Evolutionary conservation across 2,113 vertebrate genomes (phyloP).

Genomic region (Hippolais icterina): DNA sequence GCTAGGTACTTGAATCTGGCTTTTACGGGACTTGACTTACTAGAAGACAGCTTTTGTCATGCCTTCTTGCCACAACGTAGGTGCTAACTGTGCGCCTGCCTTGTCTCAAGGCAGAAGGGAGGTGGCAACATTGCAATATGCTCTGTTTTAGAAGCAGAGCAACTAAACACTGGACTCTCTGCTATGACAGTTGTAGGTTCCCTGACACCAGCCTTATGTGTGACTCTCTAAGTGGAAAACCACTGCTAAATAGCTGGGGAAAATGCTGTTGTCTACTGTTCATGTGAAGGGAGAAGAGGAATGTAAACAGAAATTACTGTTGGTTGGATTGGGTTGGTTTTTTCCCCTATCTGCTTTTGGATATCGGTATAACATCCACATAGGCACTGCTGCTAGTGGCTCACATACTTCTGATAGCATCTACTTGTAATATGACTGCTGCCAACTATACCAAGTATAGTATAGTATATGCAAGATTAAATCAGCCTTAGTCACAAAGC

Average conservation of each 20-base stretch:
- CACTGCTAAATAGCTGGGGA: neutral
- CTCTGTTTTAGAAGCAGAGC: neutral
- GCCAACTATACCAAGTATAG: neutral
- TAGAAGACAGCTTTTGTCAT: neutral
- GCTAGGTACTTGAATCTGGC: neutral
- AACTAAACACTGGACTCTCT: neutral
- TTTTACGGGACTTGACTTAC: neutral
- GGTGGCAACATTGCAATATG: neutral
- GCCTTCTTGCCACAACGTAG: neutral
- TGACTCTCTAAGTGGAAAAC: neutral
- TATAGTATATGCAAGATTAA: neutral
- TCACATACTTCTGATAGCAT: neutral
- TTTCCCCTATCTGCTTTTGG: neutral
- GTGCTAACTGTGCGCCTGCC: neutral
- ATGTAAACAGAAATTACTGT: neutral
- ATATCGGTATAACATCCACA: neutral
- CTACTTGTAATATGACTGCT: neutral
- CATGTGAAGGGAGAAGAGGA: neutral
- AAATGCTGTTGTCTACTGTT: neutral
- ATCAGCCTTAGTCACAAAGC: neutral
- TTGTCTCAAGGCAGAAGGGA: neutral
- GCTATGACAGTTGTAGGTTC: neutral
- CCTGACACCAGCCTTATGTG: neutral
- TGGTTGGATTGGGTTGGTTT: rapidly evolving
- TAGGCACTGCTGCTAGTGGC: rapidly evolving